Conservation (phyloP, 2,113 vertebrate species). For the Nanorana parkeri region DNA sequence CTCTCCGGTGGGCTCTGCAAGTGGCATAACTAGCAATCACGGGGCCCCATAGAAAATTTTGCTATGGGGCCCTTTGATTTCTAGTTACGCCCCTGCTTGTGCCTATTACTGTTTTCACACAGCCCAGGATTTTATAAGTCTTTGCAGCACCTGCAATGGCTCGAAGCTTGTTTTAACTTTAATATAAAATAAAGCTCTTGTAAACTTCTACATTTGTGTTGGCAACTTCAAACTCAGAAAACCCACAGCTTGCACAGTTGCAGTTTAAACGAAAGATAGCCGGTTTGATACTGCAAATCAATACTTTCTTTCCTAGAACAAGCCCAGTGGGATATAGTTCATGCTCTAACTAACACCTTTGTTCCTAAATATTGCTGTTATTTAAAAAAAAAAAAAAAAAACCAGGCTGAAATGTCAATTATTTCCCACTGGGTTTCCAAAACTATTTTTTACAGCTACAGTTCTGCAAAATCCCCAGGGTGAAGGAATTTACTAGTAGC, state of each 20-base stretch:
- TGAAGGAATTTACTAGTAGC: slow-evolving; percentile 5
- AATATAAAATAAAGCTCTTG: too few species aligned
- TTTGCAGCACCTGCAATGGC: too few species aligned
- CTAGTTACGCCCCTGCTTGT: too few species aligned
- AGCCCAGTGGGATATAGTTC: slow-evolving; percentile 22
- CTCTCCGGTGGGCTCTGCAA: too few species aligned
- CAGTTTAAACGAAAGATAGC: not conserved
- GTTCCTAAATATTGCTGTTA: slow-evolving; percentile 31
- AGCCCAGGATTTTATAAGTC: too few species aligned
- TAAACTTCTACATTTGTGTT: too few species aligned
- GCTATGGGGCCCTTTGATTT: too few species aligned
- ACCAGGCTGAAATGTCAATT: slow-evolving; percentile 14
- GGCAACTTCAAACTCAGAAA: not conserved
- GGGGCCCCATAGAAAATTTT: too few species aligned
- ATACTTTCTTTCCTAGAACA: slow-evolving; percentile 3
- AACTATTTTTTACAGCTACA: slow-evolving; percentile 19
- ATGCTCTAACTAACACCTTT: slow-evolving; percentile 36
- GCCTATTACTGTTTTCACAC: too few species aligned
- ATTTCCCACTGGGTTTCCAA: slow-evolving; percentile 3
- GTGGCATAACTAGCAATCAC: too few species aligned
- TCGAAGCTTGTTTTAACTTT: too few species aligned
- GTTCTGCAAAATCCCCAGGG: slow-evolving; percentile 23
- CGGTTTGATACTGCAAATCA: slow-evolving; percentile 6
- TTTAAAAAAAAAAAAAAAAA: slow-evolving; percentile 40
- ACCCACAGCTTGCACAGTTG: not conserved